phyloP scores from a whole-genome alignment of 2,113 vertebrate species.

The Columba livia region DNA sequence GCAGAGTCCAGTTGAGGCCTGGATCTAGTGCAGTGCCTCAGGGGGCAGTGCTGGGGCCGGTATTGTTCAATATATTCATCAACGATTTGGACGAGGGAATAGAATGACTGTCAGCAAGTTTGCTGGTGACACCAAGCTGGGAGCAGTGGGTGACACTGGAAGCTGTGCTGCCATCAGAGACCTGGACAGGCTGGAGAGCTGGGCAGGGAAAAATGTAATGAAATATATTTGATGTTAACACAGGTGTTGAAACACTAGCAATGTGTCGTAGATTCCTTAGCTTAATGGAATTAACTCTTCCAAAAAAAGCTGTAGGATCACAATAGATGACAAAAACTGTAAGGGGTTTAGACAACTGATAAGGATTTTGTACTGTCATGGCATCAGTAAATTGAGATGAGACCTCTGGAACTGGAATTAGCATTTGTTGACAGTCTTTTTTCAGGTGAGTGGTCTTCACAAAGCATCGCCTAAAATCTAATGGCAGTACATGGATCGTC shows the following conservation, averaged over 20 bases:
- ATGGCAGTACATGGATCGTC: not conserved
- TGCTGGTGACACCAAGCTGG: no score
- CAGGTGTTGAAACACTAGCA: not conserved
- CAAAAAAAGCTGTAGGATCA: not conserved
- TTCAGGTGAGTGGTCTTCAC: not conserved
- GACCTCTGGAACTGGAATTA: constrained; percentile 2
- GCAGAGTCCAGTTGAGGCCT: no score
- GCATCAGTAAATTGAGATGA: not conserved
- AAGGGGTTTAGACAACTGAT: not conserved
- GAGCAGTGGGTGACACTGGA: no score
- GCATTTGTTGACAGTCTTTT: not conserved
- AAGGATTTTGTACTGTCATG: not conserved
- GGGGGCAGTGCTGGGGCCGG: no score
- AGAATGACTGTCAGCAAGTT: no score
- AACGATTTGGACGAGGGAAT: no score
- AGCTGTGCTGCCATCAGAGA: no score
- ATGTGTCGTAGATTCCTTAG: not conserved
- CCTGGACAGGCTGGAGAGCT: no score
- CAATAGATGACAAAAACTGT: not conserved
- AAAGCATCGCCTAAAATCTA: not conserved
- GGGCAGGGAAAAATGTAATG: no score
- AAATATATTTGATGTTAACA: not conserved
- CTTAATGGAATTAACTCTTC: not conserved
- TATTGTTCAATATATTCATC: no score
- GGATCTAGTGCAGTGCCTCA: no score